Evolutionary conservation across 2,113 vertebrate species (phyloP).

Genomic region (Tamias sibiricus): DNA sequence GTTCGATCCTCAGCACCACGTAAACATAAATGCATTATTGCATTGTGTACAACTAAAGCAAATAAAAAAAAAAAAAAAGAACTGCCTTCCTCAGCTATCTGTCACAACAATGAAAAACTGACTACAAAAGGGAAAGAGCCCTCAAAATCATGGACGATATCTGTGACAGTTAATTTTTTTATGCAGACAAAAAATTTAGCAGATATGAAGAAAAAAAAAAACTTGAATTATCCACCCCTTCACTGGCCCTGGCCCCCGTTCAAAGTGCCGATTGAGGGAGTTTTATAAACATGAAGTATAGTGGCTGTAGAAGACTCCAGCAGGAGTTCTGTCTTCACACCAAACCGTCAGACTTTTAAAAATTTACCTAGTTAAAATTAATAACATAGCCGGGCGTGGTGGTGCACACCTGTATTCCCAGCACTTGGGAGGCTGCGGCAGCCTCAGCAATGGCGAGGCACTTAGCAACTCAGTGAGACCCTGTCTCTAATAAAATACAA

Average conservation of each 20-base stretch:
- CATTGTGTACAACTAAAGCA: too few species aligned
- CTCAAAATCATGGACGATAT: neutral
- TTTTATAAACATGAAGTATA: accelerated
- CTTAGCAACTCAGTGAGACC: too few species aligned
- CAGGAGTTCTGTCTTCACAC: neutral
- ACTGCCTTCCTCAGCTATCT: neutral
- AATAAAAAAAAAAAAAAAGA: too few species aligned
- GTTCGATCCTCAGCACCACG: too few species aligned
- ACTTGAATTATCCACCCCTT: neutral
- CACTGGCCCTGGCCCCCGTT: accelerated
- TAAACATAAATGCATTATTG: too few species aligned
- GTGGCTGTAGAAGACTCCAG: accelerated
- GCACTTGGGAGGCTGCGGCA: too few species aligned
- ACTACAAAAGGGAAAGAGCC: neutral
- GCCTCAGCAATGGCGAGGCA: too few species aligned
- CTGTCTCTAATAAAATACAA: too few species aligned
- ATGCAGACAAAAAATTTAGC: neutral
- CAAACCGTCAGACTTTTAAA: neutral
- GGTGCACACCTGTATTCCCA: too few species aligned
- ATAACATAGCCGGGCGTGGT: too few species aligned
- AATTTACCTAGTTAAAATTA: neutral
- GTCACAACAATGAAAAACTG: too few species aligned
- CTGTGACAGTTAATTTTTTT: neutral
- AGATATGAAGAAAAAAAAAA: neutral
- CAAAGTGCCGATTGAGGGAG: neutral